Base-by-base conservation (phyloP, 2,113 vertebrate species). In the Glaucomys volans region DNA sequence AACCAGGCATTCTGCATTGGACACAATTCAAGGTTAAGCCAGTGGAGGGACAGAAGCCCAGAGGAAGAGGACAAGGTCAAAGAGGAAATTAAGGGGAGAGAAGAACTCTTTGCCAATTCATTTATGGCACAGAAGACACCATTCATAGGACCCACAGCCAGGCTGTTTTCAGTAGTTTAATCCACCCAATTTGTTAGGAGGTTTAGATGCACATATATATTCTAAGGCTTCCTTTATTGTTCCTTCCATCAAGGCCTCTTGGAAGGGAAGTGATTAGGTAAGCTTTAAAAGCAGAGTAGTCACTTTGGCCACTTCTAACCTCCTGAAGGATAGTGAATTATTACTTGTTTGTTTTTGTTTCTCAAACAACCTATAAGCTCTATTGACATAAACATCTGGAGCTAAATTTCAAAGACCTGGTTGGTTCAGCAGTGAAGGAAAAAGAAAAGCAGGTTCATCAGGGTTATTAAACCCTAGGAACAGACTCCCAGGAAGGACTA, bases 1-100 rank as follows among this genome's bases (percentile, higher is more conserved):
- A 99, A 99, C 99, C 99, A 99, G 0, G 99, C 99, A 97, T 99
- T 99, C 99, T 99, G 96, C 40, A 82, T 10, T 37, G 52, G 95
- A 96, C 16, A 98, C 6, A 96, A 94, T 81, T 96, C 47, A 94
- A 93, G 18, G 62, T 92, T 95, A 94, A 90, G 9, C 37, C 35
- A 76, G 1, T 8, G 22, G 11, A 95, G 20, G 32, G 30, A 89
- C 42, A 81, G 8, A 50, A 47, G 0, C 44, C 30, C 75, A 94
- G 57, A 95, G 26, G 14, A 92, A 89, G 32, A 69, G n/a, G 18
- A 86, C 22, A 35, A 77, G 57, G 28, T 76, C 37, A 93, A 85
- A 88, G 26, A 76, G 14, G 12, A 95, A 81, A 90, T 30, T 40
- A 77, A 30, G 14, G 20, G n/a, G 5, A 82, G 26, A 40, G 18